Percentiles rank a stretch among this genome's conserved stretches.
phyloP scores from a whole-genome alignment of 2,888 invertebrate species.

The Odontocolon sp. region DNA sequence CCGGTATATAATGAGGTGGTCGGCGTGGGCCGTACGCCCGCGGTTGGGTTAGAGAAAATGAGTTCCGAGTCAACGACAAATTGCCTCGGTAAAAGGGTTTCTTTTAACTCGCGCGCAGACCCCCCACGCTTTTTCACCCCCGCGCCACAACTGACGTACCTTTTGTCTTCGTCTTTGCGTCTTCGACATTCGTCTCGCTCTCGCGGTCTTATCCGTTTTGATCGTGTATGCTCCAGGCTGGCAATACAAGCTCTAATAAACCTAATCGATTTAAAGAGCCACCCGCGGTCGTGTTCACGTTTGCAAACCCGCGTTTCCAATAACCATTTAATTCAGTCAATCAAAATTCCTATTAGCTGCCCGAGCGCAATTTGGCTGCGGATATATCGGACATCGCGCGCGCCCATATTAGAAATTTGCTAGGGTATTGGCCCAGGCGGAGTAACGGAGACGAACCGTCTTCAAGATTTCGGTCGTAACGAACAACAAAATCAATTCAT shows the following conservation, averaged over 20 bases:
- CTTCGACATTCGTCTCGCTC: slow-evolving; percentile 32
- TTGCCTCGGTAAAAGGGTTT: slow-evolving; percentile 67
- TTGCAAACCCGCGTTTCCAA: slow-evolving; percentile 72
- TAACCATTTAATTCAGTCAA: slow-evolving; percentile 81
- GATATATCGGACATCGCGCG: slow-evolving; percentile 74
- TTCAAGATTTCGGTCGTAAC: slow-evolving; percentile 46
- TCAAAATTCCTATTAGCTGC: slow-evolving; percentile 80
- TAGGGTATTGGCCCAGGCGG: slow-evolving; percentile 69
- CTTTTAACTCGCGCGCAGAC: slow-evolving; percentile 57
- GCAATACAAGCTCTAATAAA: slow-evolving; percentile 67
- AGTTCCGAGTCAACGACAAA: slow-evolving; percentile 74
- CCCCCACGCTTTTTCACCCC: slow-evolving; percentile 35
- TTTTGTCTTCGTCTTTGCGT: slow-evolving; percentile 23
- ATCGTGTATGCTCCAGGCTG: slow-evolving; percentile 30
- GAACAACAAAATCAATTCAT: slow-evolving; percentile 31
- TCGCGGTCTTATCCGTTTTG: slow-evolving; percentile 34
- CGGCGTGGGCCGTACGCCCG: slow-evolving; percentile 54
- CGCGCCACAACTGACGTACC: slow-evolving; percentile 4
- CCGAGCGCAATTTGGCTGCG: slow-evolving; percentile 77
- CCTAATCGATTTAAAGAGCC: slow-evolving; percentile 76
- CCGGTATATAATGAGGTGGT: slow-evolving; percentile 69
- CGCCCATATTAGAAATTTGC: slow-evolving; percentile 77
- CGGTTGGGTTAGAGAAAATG: slow-evolving; percentile 69
- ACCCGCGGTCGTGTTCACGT: slow-evolving; percentile 36
- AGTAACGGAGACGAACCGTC: slow-evolving; percentile 70